Conservation (phyloP, 2,888 invertebrate species). For the Periphyllus acericola region DNA sequence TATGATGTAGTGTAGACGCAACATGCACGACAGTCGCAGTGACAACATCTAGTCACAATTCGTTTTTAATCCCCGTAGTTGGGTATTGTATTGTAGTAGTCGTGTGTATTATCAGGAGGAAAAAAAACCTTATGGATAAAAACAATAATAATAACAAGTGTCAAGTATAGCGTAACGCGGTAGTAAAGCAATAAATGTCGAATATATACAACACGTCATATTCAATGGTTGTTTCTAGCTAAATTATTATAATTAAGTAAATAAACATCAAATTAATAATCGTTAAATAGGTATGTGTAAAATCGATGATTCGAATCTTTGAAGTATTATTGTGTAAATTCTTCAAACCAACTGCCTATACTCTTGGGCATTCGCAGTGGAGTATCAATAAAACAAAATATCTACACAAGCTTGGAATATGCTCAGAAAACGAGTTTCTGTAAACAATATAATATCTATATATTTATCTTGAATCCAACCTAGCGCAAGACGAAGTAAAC, state of each 20-base stretch:
- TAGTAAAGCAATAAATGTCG: neutral
- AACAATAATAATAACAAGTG: neutral
- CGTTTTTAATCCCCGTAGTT: conserved; percentile 13
- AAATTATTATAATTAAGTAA: neutral
- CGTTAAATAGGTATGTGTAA: neutral
- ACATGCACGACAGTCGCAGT: neutral
- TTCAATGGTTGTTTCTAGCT: neutral
- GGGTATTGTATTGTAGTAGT: neutral
- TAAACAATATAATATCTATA: conserved; percentile 8
- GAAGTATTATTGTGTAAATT: neutral
- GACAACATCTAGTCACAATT: conserved; percentile 25
- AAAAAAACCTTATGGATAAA: neutral
- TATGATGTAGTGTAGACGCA: neutral
- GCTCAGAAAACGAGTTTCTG: conserved; percentile 34
- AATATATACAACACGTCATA: no score
- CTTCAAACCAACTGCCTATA: neutral
- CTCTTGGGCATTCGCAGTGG: neutral
- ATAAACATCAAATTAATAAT: neutral
- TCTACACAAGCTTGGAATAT: neutral
- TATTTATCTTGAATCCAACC: neutral
- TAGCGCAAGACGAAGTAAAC: conserved; percentile 29
- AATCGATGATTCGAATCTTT: neutral
- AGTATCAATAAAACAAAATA: conserved; percentile 1
- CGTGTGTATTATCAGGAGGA: conserved; percentile 1
- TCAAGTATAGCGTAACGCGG: conserved; percentile 23